A percentile compares a stretch with the other conserved stretches of the same genome.
These are phyloP conservation scores for Sycobia sp. DNA, from an alignment of 1,140 invertebrate species.

Conservation along the genomic window DNA sequence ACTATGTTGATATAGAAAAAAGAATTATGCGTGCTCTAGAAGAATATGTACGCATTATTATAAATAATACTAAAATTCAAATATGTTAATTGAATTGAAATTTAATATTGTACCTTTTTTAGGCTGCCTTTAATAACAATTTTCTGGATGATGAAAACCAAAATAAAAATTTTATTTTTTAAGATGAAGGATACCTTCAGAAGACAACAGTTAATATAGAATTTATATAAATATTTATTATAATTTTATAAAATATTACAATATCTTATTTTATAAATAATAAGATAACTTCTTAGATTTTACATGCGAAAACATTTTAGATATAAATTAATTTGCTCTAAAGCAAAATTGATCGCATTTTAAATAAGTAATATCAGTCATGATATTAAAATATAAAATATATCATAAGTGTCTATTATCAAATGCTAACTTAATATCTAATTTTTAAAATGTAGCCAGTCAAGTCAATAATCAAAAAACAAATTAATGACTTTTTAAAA, in stretches of 20 bases:
- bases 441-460: slow-evolving; percentile 19
- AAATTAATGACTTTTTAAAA: neutral
- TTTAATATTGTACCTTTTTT: too few species aligned
- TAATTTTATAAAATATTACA: slow-evolving; percentile 28
- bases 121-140: slow-evolving; percentile 40
- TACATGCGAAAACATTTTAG: slow-evolving; percentile 15
- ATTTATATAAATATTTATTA: slow-evolving; percentile 25
- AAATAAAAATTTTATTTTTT: slow-evolving; percentile 16
- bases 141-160: slow-evolving; percentile 27
- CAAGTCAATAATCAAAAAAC: neutral
- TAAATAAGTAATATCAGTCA: slow-evolving; percentile 26
- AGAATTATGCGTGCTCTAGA: slow-evolving; percentile 47
- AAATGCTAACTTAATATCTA: slow-evolving; percentile 9
- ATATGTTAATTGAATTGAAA: slow-evolving; percentile 1
- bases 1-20: slow-evolving; percentile 39
- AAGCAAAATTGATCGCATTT: slow-evolving; percentile 10
- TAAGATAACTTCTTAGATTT: slow-evolving; percentile 20
- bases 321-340: slow-evolving; percentile 21
- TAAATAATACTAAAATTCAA: slow-evolving; percentile 9
- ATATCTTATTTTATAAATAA: slow-evolving; percentile 23
- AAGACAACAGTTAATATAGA: neutral
- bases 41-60: slow-evolving; percentile 51
- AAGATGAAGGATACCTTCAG: neutral
- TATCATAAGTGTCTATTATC: slow-evolving; percentile 7
- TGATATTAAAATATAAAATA: slow-evolving; percentile 10